Evolutionary conservation across 1,140 invertebrate genomes (phyloP).

Genomic region (Lepidurus arcticus): DNA sequence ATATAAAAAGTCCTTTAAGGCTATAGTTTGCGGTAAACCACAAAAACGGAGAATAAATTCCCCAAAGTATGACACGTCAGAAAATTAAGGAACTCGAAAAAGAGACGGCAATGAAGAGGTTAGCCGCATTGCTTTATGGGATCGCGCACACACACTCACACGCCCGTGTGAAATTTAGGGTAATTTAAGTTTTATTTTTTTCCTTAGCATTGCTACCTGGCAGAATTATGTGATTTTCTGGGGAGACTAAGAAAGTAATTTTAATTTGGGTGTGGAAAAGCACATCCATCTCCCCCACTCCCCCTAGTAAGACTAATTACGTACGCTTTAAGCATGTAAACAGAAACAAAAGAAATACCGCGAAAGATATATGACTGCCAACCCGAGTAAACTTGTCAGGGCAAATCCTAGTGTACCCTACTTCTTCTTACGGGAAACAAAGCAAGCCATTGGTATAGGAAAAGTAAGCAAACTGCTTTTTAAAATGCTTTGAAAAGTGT

Average conservation of each 20-base stretch:
- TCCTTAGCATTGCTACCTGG: no score
- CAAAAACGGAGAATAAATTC: slow-evolving; percentile 3
- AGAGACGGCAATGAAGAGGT: not conserved
- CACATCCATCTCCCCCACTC: not conserved
- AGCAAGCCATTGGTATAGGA: not conserved
- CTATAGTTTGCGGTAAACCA: not conserved
- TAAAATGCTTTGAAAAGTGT: no score
- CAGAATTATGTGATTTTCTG: not conserved
- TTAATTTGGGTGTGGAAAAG: not conserved
- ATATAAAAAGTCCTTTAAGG: not conserved
- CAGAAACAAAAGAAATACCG: not conserved
- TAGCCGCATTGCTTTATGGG: not conserved
- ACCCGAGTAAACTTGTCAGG: not conserved
- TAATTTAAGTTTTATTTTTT: not conserved
- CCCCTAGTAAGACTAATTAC: not conserved
- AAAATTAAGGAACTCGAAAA: not conserved
- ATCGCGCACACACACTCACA: not conserved
- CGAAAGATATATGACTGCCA: not conserved
- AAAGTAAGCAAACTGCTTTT: no score
- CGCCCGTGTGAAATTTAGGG: not conserved
- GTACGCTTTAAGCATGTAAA: not conserved
- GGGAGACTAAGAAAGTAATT: not conserved
- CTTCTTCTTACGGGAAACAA: not conserved
- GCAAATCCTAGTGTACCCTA: not conserved
- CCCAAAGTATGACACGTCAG: not conserved